Conservation (phyloP, 2,888 invertebrate species). For the Ommatoiulus sabulosus region DNA sequence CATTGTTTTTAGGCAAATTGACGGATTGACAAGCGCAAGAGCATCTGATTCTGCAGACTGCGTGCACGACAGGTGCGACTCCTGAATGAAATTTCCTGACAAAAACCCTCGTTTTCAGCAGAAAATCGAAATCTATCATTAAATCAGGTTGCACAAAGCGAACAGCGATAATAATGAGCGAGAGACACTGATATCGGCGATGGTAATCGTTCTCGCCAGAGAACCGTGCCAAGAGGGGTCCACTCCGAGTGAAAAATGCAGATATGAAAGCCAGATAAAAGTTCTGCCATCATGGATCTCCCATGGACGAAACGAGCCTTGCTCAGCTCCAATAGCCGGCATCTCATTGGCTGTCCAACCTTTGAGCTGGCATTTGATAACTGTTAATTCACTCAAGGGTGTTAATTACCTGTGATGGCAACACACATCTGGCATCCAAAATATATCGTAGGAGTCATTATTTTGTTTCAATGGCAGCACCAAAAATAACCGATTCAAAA, state of each 20-base stretch:
- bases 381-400: constrained; percentile 22
- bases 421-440: constrained; percentile 7
- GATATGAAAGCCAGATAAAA: not conserved
- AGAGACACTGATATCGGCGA: not conserved
- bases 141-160: not conserved
- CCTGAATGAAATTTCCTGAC: not conserved
- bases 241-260: not conserved
- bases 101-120: not conserved
- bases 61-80: not conserved
- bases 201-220: not conserved
- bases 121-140: constrained; percentile 14
- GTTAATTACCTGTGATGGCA: constrained; percentile 34
- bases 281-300: not conserved
- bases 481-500: constrained; percentile 28
- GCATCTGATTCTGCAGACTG: too few species aligned
- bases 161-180: not conserved
- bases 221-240: not conserved
- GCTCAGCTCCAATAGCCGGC: not conserved
- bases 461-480: constrained; percentile 4
- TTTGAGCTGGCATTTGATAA: not conserved
- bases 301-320: not conserved
- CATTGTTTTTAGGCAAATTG: too few species aligned
- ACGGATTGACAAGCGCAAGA: too few species aligned
- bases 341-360: not conserved
- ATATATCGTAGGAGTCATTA: not conserved